Base-by-base conservation (phyloP, 2,888 invertebrate genomes). In the Argyresthia goedartella region DNA sequence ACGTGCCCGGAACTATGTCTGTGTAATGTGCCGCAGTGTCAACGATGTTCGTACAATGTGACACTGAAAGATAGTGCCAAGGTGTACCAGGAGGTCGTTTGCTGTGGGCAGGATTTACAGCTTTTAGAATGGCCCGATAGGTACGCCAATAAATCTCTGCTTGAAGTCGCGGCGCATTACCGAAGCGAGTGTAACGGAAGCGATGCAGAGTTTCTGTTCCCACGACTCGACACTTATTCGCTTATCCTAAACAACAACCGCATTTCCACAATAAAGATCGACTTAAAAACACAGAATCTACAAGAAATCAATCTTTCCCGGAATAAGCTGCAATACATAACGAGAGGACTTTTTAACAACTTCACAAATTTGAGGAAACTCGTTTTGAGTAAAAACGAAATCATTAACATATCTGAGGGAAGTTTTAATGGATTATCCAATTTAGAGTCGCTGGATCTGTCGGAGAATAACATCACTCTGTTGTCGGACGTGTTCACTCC, bases 401-500 rank as follows among this genome's bases (percentile, higher is more conserved):
- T 95, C 55, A 69, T 79, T 52, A 78, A 68, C 58, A 86, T 91
- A 62, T 82, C 81, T 64, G 85, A 87, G 56, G 78, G 81, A 60
- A 89, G 89, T 64, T 91, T 93, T 62, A 81, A 81, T 57, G 89
- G 90, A 39, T 78, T 94, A 56, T 73, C 76, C 14, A 88, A 87
- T 59, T 79, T 95, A 58, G 90, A 91, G 68, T 89, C 88, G 50
- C 78, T 95, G 61, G 92, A 93, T 65, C 74, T 95, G 52, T 91
- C 93, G 44, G 87, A 89, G 65, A 95, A 94, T 71, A 88, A 88
- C 59, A 73, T 93, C 57, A 81, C 84, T 4, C 69, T 71, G 35
- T 66, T 93, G 54, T 81, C 88, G 36, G 88, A 89, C 56, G 86
- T 90, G 36, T 89, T 93, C 58, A 78, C 81, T 25, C 88, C 90